These are phyloP conservation scores for Timandra comae DNA, from an alignment of 2,888 invertebrate species.

Conservation along the genomic window DNA sequence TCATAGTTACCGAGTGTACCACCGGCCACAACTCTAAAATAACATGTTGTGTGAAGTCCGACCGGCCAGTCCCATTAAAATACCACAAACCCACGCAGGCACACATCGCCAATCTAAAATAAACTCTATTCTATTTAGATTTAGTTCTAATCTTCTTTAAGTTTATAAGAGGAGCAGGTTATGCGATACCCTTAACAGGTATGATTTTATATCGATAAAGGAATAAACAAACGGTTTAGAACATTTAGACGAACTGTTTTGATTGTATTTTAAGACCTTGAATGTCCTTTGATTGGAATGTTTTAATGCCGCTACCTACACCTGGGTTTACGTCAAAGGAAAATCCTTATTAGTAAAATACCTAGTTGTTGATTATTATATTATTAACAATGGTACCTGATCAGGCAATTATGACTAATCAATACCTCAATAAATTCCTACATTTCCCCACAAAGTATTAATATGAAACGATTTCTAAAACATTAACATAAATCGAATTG, in stretches of 20 bases:
- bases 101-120: slow-evolving; percentile 25
- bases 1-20: slow-evolving; percentile 12
- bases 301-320: slow-evolving; percentile 5
- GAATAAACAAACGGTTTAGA: slow-evolving; percentile 22
- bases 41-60: slow-evolving; percentile 27
- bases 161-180: slow-evolving; percentile 26
- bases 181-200: slow-evolving; percentile 30
- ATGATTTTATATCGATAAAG: slow-evolving; percentile 30
- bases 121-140: slow-evolving; percentile 30
- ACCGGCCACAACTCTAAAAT: slow-evolving; percentile 19
- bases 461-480: no score
- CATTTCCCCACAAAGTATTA: no score
- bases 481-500: no score
- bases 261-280: slow-evolving; percentile 19
- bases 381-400: no score
- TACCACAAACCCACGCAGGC: slow-evolving; percentile 43
- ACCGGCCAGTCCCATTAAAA: slow-evolving; percentile 47
- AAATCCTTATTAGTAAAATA: no score
- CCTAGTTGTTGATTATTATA: no score
- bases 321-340: no score
- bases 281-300: slow-evolving; percentile 9
- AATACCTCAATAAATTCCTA: no score
- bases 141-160: no score
- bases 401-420: no score
- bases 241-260: slow-evolving; percentile 16